Percentiles rank a stretch among this genome's conserved stretches.
These are phyloP conservation scores for Gambelia wislizenii DNA, from an alignment of 2,797 vertebrate genomes.

Conservation along the genomic window DNA sequence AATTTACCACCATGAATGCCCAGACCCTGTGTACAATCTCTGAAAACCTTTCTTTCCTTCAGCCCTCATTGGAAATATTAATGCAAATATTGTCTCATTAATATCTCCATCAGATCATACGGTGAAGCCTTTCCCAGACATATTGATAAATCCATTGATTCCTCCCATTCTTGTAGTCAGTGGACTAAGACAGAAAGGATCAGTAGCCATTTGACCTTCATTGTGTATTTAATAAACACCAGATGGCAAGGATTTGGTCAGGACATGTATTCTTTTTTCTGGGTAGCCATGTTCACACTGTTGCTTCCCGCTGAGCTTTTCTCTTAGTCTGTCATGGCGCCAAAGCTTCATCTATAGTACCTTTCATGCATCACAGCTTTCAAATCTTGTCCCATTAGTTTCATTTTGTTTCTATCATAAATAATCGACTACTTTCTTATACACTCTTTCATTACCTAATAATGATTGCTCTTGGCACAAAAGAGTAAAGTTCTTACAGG, in stretches of 20 bases:
- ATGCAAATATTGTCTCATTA: conserved; percentile 79
- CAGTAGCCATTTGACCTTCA: conserved; percentile 90
- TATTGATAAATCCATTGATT: conserved; percentile 88
- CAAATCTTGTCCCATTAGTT: conserved; percentile 86
- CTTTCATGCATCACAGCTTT: conserved; percentile 85
- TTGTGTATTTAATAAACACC: conserved; percentile 93
- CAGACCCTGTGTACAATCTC: not conserved
- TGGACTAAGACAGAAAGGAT: conserved; percentile 86
- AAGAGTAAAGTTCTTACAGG: conserved; percentile 78
- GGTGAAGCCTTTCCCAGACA: conserved; percentile 83
- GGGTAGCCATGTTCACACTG: conserved; percentile 86
- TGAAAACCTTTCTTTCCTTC: not conserved
- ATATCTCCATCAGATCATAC: conserved; percentile 85
- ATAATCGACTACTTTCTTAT: conserved; percentile 86
- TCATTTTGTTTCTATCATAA: conserved; percentile 88
- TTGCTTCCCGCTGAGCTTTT: conserved; percentile 88
- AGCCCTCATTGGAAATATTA: conserved; percentile 70
- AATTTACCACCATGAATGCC: not conserved
- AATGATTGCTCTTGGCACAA: conserved; percentile 77
- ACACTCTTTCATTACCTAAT: conserved; percentile 85
- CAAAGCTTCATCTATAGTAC: conserved; percentile 81
- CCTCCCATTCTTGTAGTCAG: conserved; percentile 83
- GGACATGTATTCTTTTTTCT: conserved; percentile 87
- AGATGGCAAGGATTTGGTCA: conserved; percentile 91
- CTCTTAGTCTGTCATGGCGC: conserved; percentile 83